Base-by-base conservation (phyloP, 2,797 vertebrate species). In the Gallinago solitaria region DNA sequence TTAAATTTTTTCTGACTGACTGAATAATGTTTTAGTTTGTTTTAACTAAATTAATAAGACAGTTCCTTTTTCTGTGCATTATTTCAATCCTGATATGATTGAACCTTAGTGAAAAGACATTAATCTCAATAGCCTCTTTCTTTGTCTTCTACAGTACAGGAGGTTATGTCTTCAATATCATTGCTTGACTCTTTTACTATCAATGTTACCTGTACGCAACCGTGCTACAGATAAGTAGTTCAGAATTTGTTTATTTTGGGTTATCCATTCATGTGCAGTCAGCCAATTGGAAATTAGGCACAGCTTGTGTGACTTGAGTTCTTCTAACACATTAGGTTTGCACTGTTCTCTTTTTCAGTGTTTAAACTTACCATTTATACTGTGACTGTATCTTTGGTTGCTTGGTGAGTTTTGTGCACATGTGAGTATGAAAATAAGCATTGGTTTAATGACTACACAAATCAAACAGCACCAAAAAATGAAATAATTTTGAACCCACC, bases 301-400 rank as follows among this genome's bases (percentile, higher is more conserved):
- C 5, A 76, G 51, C 0, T 0, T 1, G 0, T 25, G 21, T 48
- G 50, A 76, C 8, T 1, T 57, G 14, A 32, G 25, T 64, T 65
- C n/a, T 50, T 87, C 54, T 32, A 35, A 32, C 7, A 30, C 5
- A 3, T 69, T 61, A 54, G 4, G 2, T 70, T 74, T 84, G 4
- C 8, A 50, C 5, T 51, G 35, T 35, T 17, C 8, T 59, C 8
- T 48, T 50, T 77, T 45, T 67, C 56, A 53, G 2, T 32, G 6
- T 48, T 84, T 70, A 70, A 70, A 78, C 0, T 28, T 67, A 23
- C 8, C 1, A 7, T 70, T 86, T 61, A 16, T 28, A 57, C 3
- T 28, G 18, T 27, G 25, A 69, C 27, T 25, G 11, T 25, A 67
- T 0, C 5, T 60, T 56, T 6, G 0, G 15, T 63, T 70, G 5